Base-by-base conservation (phyloP, 1,140 invertebrate genomes). In the Meteorus sp. region DNA sequence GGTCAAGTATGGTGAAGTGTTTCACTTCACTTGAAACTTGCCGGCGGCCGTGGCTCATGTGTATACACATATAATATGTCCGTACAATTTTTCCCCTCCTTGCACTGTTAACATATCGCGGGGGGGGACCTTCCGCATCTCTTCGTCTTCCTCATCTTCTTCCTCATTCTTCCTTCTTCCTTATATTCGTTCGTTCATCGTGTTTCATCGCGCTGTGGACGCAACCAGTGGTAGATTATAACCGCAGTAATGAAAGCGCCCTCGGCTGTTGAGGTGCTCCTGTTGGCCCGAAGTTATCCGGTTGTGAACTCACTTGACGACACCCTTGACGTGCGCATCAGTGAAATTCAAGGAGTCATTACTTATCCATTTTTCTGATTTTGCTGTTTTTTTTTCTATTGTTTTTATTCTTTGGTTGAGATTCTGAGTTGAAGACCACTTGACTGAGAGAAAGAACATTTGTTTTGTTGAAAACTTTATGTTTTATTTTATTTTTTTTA, bases 201-300 rank as follows among this genome's bases (percentile, higher is more conserved):
- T 48, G 15, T 39, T 39, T 39, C 35, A 5, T 39, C 35, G 8
- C 35, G 8, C 35, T 39, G 29, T 33, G 29, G 29, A 6, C 29
- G 29, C 27, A 35, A 20, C 20, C 29, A 7, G 25, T 55, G 59
- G 56, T 55, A 63, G 68, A 69, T 70, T 72, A 69, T 63, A 55
- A 13, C 43, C 35, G 39, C 67, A 73, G 72, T 74, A 71, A 74
- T 74, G 67, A 74, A 71, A 72, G 70, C 69, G 62, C 59, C 60
- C 60, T 71, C 57, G 51, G 55, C 63, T 63, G 55, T 58, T 59
- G 60, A 64, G 61, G 62, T 67, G 63, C 61, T 68, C 60, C 62
- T 66, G 62, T 64, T 67, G 59, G 25, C 53, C 39, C 55, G 58
- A 47, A 33, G 22, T 50, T 31, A 35, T 23, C 23, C 19, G 33